Conservation (phyloP, 1,140 invertebrate genomes). For the Hyles vespertilio region DNA sequence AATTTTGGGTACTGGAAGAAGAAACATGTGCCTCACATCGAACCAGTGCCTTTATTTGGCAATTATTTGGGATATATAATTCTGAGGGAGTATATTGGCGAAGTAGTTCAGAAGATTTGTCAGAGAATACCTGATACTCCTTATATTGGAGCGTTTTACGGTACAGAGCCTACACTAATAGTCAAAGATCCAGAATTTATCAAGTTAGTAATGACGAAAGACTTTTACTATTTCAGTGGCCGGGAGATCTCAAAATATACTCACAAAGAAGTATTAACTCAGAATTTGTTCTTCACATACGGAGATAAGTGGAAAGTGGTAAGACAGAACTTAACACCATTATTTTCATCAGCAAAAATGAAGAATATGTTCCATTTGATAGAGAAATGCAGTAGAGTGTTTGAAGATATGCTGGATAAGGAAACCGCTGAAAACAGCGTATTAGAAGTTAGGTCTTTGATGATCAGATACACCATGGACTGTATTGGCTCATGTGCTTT, state of each 20-base stretch:
- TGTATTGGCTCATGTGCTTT: slow-evolving; percentile 76
- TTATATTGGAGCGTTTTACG: slow-evolving; percentile 14
- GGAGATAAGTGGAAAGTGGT: slow-evolving; percentile 76
- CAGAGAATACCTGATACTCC: slow-evolving; percentile 11
- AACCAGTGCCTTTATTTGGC: slow-evolving; percentile 41
- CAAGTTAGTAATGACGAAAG: slow-evolving; percentile 19
- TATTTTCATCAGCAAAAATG: slow-evolving; percentile 78
- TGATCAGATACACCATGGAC: slow-evolving; percentile 73
- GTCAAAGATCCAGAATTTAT: slow-evolving; percentile 19
- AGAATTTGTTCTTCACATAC: slow-evolving; percentile 25
- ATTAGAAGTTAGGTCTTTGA: slow-evolving; percentile 51
- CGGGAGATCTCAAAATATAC: slow-evolving; percentile 10
- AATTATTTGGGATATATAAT: slow-evolving; percentile 42
- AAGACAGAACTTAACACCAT: slow-evolving; percentile 75
- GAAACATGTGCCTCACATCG: slow-evolving; percentile 33
- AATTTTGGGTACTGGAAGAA: slow-evolving; percentile 45
- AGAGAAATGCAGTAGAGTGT: slow-evolving; percentile 43
- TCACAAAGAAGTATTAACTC: slow-evolving; percentile 2
- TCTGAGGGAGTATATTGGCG: slow-evolving; percentile 6
- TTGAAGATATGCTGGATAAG: slow-evolving; percentile 43
- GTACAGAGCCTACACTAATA: slow-evolving; percentile 18
- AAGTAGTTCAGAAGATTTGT: slow-evolving; percentile 9
- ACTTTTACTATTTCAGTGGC: slow-evolving; percentile 20
- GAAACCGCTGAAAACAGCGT: slow-evolving; percentile 15
- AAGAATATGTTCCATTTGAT: slow-evolving; percentile 74